Evolutionary conservation across 2,888 invertebrate genomes (phyloP), one percentile per base, ranked within the genome.

Genomic region (Diarsia mendica): DNA sequence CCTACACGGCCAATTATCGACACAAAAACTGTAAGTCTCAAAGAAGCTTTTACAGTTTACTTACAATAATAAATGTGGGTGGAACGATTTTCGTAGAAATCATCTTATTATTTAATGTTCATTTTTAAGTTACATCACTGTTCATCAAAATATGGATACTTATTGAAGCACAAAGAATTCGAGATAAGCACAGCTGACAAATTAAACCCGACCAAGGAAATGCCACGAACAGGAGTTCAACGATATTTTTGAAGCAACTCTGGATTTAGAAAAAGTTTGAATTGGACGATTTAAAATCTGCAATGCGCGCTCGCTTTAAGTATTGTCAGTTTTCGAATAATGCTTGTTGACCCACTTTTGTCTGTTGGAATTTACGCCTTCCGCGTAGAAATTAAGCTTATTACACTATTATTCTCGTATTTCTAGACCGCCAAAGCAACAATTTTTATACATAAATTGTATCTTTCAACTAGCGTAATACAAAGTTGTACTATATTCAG

Each of bases 261-360:
- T 20, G 72, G 44, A 44, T 73, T 83, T 77, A 71, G 71, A 83
- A 84, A 82, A 83, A 77, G 80, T 83, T 83, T 73, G 80, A 74
- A 83, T 84, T 72, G 76, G 63, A 2, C 84, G 73, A 84, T 84
- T 83, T 80, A 83, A 84, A 83, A 80, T 83, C 84, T 83, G 80
- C 84, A 83, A 53, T 84, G 82, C 82, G 80, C 84, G 84, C 84
- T 68, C 71, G 80, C 80, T 80, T 60, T 82, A 65, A 82, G 77
- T 83, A 83, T 83, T 84, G 82, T 83, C 84, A 83, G 82, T 80
- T 83, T 84, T 77, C 71, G 68, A 71, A 84, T 77, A 83, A 83
- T 77, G 71, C 84, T 84, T 83, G 80, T 80, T 82, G 82, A 83
- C 82, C 82, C 61, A 83, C 84, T 83, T 83, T 80, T 80, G 80